Evolutionary conservation across 2,888 invertebrate species (phyloP), one percentile per base, ranked within the genome.

Genomic region (Habroteleia sp.): DNA sequence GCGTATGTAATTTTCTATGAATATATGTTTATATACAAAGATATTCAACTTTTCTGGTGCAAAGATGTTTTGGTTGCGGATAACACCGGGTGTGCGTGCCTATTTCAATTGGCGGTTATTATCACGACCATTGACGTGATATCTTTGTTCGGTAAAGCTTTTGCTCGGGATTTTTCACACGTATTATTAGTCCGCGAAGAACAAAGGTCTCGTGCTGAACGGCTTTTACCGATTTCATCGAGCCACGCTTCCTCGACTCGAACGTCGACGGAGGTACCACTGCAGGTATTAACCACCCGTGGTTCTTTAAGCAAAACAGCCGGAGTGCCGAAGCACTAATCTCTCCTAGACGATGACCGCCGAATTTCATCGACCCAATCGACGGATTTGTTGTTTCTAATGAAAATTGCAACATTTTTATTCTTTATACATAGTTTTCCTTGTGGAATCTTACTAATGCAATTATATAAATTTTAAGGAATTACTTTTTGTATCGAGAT

Each of bases 41-140:
- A 58, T 46, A 44, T 35, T 39, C 44, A 62, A 54, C 54, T 39
- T 29, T 39, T 48, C 62, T 48, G 37, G 33, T 50, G 50, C 50
- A 29, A 20, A 14, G 42, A 56, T 58, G 42, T 58, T 16, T 23
- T 31, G 35, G 37, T 17, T 41, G 37, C 41, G 68, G 37, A 62
- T 60, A 72, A 72, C 50, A 42, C 56, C 33, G 62, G 46, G n/a
- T 62, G 66, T 60, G 69, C 62, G 48, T 54, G 62, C 16, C 82
- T 80, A 80, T 79, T 80, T 80, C 83, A 85, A 86, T 85, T 85
- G 85, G 83, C 79, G 78, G 69, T 79, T 82, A 84, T 85, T 85
- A 86, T 85, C 84, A 80, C 81, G 82, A 82, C 79, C 81, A 83
- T 85, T 84, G 84, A 83, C 83, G 82, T 81, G 74, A 77, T 79